Evolutionary conservation across 2,113 vertebrate genomes (phyloP).

Genomic region (Rhinichthys klamathensis): DNA sequence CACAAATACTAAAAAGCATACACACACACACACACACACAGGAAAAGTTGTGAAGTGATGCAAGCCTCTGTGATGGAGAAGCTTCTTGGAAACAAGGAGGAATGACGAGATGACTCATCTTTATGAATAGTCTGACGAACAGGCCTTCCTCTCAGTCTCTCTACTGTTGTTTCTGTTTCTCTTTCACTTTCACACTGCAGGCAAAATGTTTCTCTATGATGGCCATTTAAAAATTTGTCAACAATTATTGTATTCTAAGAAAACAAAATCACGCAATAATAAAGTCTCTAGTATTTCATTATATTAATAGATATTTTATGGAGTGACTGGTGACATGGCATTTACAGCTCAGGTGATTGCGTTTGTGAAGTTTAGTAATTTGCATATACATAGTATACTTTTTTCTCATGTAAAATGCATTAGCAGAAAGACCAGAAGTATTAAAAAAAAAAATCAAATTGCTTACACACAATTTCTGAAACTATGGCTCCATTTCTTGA

Average conservation of each 20-base stretch:
- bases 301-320: neutral
- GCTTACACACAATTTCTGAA: too few relatives aligned
- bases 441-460: too few relatives aligned
- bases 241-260: neutral
- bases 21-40: conserved; percentile 10
- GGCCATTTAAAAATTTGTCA: neutral
- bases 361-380: neutral
- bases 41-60: conserved; percentile 22
- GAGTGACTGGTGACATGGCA: neutral
- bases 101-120: conserved; percentile 44
- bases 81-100: neutral
- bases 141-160: conserved; percentile 22
- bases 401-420: neutral
- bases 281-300: neutral
- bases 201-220: neutral
- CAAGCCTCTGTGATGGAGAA: conserved; percentile 38
- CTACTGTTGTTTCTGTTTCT: neutral
- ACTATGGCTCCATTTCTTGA: too few relatives aligned
- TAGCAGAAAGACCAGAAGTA: neutral
- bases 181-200: neutral
- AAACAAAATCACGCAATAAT: neutral
- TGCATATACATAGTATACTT: neutral
- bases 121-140: conserved; percentile 49
- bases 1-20: conserved; percentile 6
- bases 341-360: neutral